Conservation (phyloP, 2,797 vertebrate genomes). For the Phalanger gymnotis region DNA sequence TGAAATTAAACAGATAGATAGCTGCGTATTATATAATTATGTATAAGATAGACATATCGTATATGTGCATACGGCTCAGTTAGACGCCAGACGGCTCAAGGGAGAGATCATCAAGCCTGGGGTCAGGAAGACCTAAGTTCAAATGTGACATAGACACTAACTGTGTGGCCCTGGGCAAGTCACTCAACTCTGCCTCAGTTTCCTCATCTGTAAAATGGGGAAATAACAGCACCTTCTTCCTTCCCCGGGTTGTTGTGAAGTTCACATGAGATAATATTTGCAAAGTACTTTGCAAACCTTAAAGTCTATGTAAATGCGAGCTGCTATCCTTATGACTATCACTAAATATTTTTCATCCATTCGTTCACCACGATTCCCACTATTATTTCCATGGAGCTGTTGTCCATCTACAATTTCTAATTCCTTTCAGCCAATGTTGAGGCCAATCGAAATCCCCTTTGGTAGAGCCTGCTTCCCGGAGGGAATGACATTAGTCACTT, state of each 20-base stretch:
- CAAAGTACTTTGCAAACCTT: background rate
- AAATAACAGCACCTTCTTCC: background rate
- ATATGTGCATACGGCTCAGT: background rate
- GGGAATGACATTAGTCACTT: background rate
- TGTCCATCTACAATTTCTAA: background rate
- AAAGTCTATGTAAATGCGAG: background rate
- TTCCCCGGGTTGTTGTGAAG: background rate
- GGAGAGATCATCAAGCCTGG: background rate
- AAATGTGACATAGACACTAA: background rate
- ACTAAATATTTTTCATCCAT: background rate
- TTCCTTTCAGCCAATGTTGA: background rate
- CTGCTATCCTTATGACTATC: background rate
- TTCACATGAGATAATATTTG: background rate
- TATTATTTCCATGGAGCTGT: background rate
- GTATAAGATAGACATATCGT: background rate
- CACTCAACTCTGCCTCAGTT: background rate
- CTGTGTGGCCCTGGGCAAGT: too few species aligned
- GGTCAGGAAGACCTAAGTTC: background rate
- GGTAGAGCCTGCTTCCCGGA: too few species aligned
- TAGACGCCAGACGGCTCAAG: background rate
- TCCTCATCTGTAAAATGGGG: background rate
- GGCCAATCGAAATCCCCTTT: background rate
- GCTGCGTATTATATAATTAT: background rate
- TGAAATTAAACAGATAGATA: background rate
- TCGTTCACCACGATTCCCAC: background rate